phyloP scores from a whole-genome alignment of 1,140 invertebrate species.

The Brachionus koreanus region DNA sequence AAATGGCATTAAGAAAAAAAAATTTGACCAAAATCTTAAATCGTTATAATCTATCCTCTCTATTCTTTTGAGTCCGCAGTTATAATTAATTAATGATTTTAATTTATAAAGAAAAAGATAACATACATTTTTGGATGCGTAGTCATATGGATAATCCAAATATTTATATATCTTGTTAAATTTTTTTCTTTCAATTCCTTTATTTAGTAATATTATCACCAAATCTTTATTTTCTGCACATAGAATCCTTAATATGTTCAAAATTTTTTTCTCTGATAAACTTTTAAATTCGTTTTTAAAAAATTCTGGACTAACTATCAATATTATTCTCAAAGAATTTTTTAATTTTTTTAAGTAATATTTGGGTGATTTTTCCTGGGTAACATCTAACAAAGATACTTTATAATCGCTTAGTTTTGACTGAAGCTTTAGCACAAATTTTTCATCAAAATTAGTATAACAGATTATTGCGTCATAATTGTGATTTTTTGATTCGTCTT shows the following conservation, averaged over 20 bases:
- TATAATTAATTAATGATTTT: conserved; percentile 11
- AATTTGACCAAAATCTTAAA: neutral
- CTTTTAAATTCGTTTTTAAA: neutral
- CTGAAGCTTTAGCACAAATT: neutral
- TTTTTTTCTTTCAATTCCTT: neutral
- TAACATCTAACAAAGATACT: neutral
- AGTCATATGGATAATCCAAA: neutral
- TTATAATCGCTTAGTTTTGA: neutral
- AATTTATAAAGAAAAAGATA: neutral
- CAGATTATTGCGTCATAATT: conserved; percentile 12
- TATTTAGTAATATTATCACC: neutral
- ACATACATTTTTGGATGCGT: neutral
- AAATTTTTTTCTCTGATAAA: neutral
- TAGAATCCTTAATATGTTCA: neutral
- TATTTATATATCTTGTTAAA: neutral
- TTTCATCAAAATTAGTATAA: neutral
- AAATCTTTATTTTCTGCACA: neutral
- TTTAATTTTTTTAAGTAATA: neutral
- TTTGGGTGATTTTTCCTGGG: neutral
- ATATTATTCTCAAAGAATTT: neutral
- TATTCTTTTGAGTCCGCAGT: conserved; percentile 12
- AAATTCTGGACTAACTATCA: neutral
- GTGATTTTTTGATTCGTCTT: neutral
- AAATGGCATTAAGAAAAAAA: conserved; percentile 28
- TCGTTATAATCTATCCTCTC: neutral